These are phyloP conservation scores for Zygaena filipendulae DNA, from an alignment of 2,888 invertebrate genomes.

Conservation along the genomic window DNA sequence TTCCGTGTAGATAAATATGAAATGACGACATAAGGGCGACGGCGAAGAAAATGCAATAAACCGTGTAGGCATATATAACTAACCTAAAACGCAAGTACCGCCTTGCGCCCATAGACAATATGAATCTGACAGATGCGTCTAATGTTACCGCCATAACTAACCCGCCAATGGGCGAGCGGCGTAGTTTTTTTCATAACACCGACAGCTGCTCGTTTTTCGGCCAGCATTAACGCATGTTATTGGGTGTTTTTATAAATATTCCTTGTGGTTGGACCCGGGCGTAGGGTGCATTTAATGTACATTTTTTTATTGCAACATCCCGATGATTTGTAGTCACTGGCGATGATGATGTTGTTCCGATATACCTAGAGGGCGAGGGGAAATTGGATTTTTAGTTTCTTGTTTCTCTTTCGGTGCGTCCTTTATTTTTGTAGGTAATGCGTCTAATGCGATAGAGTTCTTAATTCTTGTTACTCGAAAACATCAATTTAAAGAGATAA, in stretches of 20 bases:
- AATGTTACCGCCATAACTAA: conserved; percentile 43
- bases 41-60: conserved; percentile 10
- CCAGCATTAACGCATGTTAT: conserved; percentile 49
- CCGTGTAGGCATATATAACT: too few relatives aligned
- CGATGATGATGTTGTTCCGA: conserved; percentile 24
- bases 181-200: conserved; percentile 38
- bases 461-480: too few relatives aligned
- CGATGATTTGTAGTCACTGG: conserved; percentile 18
- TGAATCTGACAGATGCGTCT: conserved; percentile 50
- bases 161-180: conserved; percentile 36
- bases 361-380: too few relatives aligned
- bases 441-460: too few relatives aligned
- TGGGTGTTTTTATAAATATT: conserved; percentile 50
- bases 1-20: conserved; percentile 5
- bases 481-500: too few relatives aligned
- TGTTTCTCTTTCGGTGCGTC: too few relatives aligned
- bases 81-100: too few relatives aligned
- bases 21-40: conserved; percentile 1
- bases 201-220: conserved; percentile 47
- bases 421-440: too few relatives aligned
- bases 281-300: conserved; percentile 21
- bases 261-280: conserved; percentile 22
- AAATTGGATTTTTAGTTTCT: conserved; percentile 30
- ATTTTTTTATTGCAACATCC: conserved; percentile 31
- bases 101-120: conserved; percentile 36